Evolutionary conservation across 2,888 invertebrate genomes (phyloP).

Genomic region (Glaucopsyche alexis): DNA sequence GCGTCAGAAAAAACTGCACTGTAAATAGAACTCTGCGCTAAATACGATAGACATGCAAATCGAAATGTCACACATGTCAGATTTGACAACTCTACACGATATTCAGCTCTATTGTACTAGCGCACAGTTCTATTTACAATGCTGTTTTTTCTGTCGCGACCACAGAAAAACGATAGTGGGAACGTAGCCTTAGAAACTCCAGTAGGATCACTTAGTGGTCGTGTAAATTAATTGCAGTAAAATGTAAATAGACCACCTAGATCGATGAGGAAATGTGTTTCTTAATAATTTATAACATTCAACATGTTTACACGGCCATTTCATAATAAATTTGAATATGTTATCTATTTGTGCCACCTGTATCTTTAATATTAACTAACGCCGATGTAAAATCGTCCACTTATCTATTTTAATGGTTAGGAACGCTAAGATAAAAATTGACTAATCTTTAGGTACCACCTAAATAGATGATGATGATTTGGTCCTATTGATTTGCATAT

Average conservation of each 20-base stretch:
- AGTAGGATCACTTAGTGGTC: neutral
- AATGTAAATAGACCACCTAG: constrained; percentile 23
- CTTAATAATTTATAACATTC: constrained; percentile 13
- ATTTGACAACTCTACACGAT: too few species aligned
- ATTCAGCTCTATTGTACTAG: too few species aligned
- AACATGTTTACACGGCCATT: constrained; percentile 21
- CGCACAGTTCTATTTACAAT: too few species aligned
- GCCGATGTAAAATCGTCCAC: neutral
- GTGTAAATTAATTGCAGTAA: constrained; percentile 15
- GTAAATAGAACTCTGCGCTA: too few species aligned
- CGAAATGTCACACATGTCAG: too few species aligned
- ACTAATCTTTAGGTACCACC: neutral
- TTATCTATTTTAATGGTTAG: neutral
- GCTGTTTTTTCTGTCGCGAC: too few species aligned
- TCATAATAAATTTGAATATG: constrained; percentile 13
- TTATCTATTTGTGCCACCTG: constrained; percentile 17
- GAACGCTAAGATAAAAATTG: constrained; percentile 1
- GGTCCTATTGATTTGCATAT: neutral
- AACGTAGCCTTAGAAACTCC: neutral
- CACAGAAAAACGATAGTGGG: too few species aligned
- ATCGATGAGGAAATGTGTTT: constrained; percentile 12
- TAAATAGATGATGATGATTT: neutral
- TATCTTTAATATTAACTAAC: constrained; percentile 12
- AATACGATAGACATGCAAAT: too few species aligned
- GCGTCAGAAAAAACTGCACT: too few species aligned